A percentile compares a stretch with the other conserved stretches of the same genome.
phyloP scores from a whole-genome alignment of 1,140 invertebrate genomes.

The Glossosoma conforme region DNA sequence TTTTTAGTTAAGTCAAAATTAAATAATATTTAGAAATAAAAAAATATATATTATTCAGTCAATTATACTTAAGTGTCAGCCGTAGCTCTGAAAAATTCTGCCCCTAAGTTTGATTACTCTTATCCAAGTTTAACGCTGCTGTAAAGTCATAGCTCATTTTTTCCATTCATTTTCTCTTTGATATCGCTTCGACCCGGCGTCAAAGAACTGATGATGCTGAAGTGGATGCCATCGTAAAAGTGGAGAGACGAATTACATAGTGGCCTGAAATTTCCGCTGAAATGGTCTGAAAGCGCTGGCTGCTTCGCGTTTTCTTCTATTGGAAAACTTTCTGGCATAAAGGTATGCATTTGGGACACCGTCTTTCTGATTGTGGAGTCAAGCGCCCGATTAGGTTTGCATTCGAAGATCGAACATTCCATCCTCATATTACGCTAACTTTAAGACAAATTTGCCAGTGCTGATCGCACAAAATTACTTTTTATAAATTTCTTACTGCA shows the following conservation, averaged over 20 bases:
- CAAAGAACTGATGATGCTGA: conserved; percentile 5
- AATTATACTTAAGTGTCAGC: conserved; percentile 5
- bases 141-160: too few species aligned
- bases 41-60: too few species aligned
- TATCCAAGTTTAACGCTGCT: too few species aligned
- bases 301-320: conserved; percentile 27
- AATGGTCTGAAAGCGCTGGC: conserved; percentile 11
- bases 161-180: conserved; percentile 3
- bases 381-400: conserved; percentile 17
- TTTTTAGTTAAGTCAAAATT: too few species aligned
- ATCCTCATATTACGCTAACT: too few species aligned
- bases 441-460: too few species aligned
- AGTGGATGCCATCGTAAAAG: conserved; percentile 24
- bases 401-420: too few species aligned
- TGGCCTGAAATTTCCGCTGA: conserved; percentile 17
- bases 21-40: too few species aligned
- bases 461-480: too few species aligned
- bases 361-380: conserved; percentile 22
- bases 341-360: conserved; percentile 29
- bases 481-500: too few species aligned
- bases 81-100: neutral
- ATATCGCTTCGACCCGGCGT: conserved; percentile 1
- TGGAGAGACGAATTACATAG: conserved; percentile 21
- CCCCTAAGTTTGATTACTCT: too few species aligned
- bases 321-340: conserved; percentile 30